Percentiles rank a stretch among this genome's conserved stretches.
These are phyloP conservation scores for Apodemus sylvaticus DNA, from an alignment of 2,113 vertebrate genomes.

Conservation along the genomic window DNA sequence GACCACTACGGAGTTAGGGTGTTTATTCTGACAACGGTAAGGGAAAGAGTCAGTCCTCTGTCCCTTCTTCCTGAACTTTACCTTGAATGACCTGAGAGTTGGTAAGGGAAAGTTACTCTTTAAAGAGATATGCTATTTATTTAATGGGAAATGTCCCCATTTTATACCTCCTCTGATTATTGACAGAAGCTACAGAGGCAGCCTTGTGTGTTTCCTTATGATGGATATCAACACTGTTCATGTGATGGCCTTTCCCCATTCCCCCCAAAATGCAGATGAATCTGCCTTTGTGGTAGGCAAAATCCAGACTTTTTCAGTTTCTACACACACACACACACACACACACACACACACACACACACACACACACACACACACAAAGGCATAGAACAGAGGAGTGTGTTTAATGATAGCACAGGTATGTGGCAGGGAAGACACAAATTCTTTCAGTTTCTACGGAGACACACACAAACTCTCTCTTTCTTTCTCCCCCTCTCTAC, in stretches of 20 bases:
- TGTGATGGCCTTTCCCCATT: background rate
- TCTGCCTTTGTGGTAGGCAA: too few relatives aligned
- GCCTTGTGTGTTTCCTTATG: background rate
- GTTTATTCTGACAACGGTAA: background rate
- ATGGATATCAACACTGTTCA: background rate
- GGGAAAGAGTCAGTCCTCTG: background rate
- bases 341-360: too few relatives aligned
- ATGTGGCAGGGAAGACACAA: background rate
- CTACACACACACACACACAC: too few relatives aligned
- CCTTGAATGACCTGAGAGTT: background rate
- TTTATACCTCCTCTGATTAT: background rate
- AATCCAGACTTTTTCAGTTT: too few relatives aligned
- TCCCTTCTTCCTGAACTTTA: background rate
- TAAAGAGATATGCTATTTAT: background rate
- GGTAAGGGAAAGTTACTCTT: slow-evolving; percentile 24
- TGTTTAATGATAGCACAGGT: background rate
- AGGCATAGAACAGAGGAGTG: too few relatives aligned
- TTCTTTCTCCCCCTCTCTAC: too few relatives aligned
- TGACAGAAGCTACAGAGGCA: background rate
- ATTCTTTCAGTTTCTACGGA: background rate
- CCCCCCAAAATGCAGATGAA: background rate
- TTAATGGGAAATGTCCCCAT: background rate
- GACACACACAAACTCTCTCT: background rate
- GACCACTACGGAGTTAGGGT: background rate
- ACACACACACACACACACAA: too few relatives aligned